Evolutionary conservation across 2,113 vertebrate species (phyloP), one percentile per base, ranked within the genome.

Genomic region (Mus pahari): DNA sequence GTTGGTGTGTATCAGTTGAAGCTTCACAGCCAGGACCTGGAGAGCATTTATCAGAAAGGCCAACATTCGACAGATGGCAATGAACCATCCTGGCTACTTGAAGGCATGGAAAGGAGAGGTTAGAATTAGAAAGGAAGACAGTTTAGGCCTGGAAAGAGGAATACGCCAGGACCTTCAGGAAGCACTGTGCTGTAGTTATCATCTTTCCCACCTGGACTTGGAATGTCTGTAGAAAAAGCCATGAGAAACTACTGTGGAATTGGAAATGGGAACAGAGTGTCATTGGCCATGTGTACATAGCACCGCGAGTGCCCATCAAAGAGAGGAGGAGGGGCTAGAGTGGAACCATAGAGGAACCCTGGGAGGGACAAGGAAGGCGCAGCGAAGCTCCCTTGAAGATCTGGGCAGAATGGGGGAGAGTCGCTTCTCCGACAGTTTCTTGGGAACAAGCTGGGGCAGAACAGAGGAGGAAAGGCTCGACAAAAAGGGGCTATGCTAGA

Each of bases 401-500:
- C 33, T 45, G 31, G 66, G 19, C 58, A 12, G 66, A 84, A 81
- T 19, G 33, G 7, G 26, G 89, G 64, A 55, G 26, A 53, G 33
- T 89, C 31, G 14, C 10, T 68, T 88, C 58, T 90, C 77, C 39
- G 71, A 55, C 64, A 89, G 9, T 95, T 93, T 94, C 84, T 82
- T 86, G 31, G 84, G 36, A 94, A 95, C 36, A 42, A 36, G 79
- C 48, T 89, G 53, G 89, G 45, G 89, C 39, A 55, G 64, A 58
- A 66, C 16, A 77, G 81, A 93, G n/a, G 74, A 33, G 14, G 45
- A 58, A 90, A 68, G 70, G 1, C 39, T 48, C 16, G 53, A 14
- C 42, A n/a, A 60, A 82, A 82, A 20, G n/a, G 79, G 58, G 75
- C 75, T 60, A 20, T 70, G 64, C 48, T 17, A 73, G 74, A 96